Evolutionary conservation across 2,888 invertebrate genomes (phyloP), one percentile per base, ranked within the genome.

Genomic region (Drosophila subsilvestris): DNA sequence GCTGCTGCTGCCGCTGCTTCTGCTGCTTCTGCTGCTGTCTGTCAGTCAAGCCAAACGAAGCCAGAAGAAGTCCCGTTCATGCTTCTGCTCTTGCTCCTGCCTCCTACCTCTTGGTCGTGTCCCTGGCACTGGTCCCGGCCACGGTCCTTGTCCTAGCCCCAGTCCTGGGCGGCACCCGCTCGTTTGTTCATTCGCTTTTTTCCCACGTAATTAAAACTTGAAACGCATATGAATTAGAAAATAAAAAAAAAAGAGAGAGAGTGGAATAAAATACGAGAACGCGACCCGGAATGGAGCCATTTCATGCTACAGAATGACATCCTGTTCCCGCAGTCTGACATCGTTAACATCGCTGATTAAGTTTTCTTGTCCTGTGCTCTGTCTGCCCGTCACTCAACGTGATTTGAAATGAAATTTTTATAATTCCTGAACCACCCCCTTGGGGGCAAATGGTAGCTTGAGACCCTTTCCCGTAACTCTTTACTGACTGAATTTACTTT

Each of bases 141-240:
- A 42, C 47, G 63, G 60, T 22, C 60, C 61, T 57, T 59, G 55
- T 48, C 50, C 60, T 48, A 44, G 42, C 42, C 42, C 44, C 49
- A 63, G 60, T 63, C 61, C 75, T 53, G 32, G 45, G 50, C 49
- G 48, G 53, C 75, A 57, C 53, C 57, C 62, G 61, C 63, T 72
- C 66, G 62, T 61, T 68, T 75, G 63, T 71, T 58, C 62, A 57
- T 67, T 63, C 65, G 45, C 63, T 65, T 71, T 59, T 59, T 58
- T 67, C 61, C 88, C 91, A 89, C 90, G 90, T 91, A 91, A 91
- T 90, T 91, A 91, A 90, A 91, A 90, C 90, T 90, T 85, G 90
- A 89, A 89, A 86, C 89, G 90, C 90, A 90, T 90, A 90, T 90
- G 86, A 90, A 90, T 91, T 90, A 90, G 90, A 86, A 88, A 83